A percentile compares a stretch with the other conserved stretches of the same genome.
Conservation (phyloP, 2,888 invertebrate genomes). For the Ophion slaviceki region DNA sequence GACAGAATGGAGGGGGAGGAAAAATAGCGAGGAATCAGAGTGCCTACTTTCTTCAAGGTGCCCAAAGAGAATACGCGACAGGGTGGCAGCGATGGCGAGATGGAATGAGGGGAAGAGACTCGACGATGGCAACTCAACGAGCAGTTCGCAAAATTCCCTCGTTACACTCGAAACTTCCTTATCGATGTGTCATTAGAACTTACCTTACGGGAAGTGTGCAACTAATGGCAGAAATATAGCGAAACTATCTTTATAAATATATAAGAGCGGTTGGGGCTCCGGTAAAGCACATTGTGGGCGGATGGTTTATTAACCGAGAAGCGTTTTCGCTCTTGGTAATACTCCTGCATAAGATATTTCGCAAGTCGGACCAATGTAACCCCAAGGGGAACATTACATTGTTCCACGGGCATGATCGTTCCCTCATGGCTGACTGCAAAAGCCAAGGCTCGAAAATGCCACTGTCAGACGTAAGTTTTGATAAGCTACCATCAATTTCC, state of each 20-base stretch:
- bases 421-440: background rate
- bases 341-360: background rate
- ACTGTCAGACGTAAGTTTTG: background rate
- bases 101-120: background rate
- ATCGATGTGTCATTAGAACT: conserved; percentile 43
- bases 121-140: conserved; percentile 18
- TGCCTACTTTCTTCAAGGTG: background rate
- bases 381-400: conserved; percentile 1
- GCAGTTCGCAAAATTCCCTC: conserved; percentile 4
- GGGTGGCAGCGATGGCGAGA: background rate
- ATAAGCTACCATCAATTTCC: background rate
- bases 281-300: background rate
- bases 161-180: conserved; percentile 43
- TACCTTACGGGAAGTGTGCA: conserved; percentile 6
- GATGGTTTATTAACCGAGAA: background rate
- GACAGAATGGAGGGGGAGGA: background rate
- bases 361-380: background rate
- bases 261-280: background rate
- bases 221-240: conserved; percentile 16
- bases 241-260: background rate
- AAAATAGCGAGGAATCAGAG: background rate
- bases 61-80: background rate
- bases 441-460: background rate
- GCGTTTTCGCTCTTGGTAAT: conserved; percentile 4
- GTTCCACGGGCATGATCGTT: background rate